Base-by-base conservation (phyloP, 1,140 invertebrate genomes). In the Triops cancriformis region DNA sequence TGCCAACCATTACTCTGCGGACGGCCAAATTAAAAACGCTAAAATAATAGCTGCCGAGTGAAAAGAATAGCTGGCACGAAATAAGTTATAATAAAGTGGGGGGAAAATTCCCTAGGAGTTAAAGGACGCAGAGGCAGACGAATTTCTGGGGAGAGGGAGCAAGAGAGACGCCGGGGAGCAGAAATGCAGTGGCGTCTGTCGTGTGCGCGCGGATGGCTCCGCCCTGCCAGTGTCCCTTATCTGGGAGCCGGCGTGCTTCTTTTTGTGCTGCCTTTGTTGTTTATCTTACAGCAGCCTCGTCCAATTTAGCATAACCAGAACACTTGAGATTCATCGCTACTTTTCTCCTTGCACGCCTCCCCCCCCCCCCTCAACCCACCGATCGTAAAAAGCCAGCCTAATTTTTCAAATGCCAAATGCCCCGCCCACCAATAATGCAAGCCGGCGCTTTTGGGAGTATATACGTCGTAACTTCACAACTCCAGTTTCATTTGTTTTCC, bases 271-370 rank as follows among this genome's bases (percentile, higher is more conserved):
- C 51, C 23, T 64, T 64, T 64, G 51, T 64, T 64, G 51, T 64
- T 64, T 64, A 64, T 64, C 51, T 64, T 64, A 64, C 51, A 64
- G 51, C 51, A 37, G 31, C 31, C 31, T 37, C 31, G 51, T 64
- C 51, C 51, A 64, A 64, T 64, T 64, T 64, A 64, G 51, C 51
- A 64, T 64, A 64, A 64, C 51, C 23, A 23, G 51, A 64, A 64
- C 51, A 64, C 51, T 64, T 64, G 51, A 64, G 51, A 64, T 64
- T 64, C 51, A 64, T 64, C 51, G 51, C 51, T 64, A 64, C 51
- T 23, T 64, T 64, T 64, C 51, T 64, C 51, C 18, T 23, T 14
- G 31, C 1, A 6, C 14, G 51, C 23, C 51, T 64, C 51, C 5
- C 51, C 51, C 6, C n/a, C 51, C 10, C 18, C 51, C 51, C 14